Evolutionary conservation across 1,140 invertebrate species (phyloP), one percentile per base, ranked within the genome.

Genomic region (Lanistes nyassanus): DNA sequence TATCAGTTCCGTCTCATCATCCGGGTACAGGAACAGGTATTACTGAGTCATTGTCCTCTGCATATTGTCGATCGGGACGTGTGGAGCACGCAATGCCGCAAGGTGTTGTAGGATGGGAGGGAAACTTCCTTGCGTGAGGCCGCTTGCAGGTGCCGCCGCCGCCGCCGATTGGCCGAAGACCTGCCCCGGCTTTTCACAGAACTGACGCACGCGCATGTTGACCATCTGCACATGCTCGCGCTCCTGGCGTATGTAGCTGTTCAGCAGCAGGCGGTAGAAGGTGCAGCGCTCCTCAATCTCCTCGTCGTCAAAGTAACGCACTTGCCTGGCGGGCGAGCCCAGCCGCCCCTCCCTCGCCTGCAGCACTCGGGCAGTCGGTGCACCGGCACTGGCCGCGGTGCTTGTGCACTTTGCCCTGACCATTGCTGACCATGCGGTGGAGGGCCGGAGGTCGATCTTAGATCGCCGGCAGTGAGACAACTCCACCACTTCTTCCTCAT

Each of bases 291-390:
- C 74, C 23, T 67, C 62, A 21, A 75, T 67, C 74, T 75, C 74
- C 31, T 75, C 74, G 47, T 75, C 74, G n/a, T 75, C 53, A 7
- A 67, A 53, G 64, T 75, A 75, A 9, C 74, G 74, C 36, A 75
- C 53, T 34, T 75, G 74, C 13, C 34, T 53, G 26, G 65, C 74
- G 31, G 74, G 74, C 0, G 65, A 67, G 2, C 74, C 74, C 51
- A 75, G 36, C 3, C 51, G 31, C 4, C 53, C 62, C 3, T 37
- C 53, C 29, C 64, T 67, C 36, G 67, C 31, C 74, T 66, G 53
- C 65, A 58, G 37, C 34, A 75, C 26, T n/a, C 53, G 23, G 31
- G 42, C 16, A 21, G 23, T 53, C 39, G 2, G 23, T 26, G n/a
- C 26, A 3, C 58, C 21, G 34, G 74, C 21, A 0, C 16, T 26